Evolutionary conservation across 2,797 vertebrate genomes (phyloP), one percentile per base, ranked within the genome.

Genomic region (Pseudomugil gertrudae): DNA sequence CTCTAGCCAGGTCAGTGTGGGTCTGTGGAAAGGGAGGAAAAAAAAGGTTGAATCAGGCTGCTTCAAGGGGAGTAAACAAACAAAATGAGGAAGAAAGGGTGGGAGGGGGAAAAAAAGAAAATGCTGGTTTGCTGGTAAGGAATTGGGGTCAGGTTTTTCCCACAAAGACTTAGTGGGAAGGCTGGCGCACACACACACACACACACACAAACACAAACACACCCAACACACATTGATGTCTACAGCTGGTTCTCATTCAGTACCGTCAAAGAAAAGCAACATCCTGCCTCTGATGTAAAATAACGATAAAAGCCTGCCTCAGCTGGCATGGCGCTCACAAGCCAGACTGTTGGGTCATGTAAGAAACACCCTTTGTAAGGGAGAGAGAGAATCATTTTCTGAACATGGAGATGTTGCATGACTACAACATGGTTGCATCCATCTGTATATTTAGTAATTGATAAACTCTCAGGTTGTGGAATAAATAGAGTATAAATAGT

Each of bases 111-210:
- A 70, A 78, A 82, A 74, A 74, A 76, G 59, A 80, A 88, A 85
- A 81, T 72, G 57, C 88, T 53, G 70, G 87, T 87, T 86, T 74
- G 80, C 78, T 86, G 56, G 84, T 86, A 66, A 67, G 82, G 81
- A 91, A 86, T 90, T 77, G 73, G 81, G 95, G 95, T 95, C 92
- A 63, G 88, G 7, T 62, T 81, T 90, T 96, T 96, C 95, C 95
- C 95, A 96, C 91, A 94, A 79, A 83, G 75, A 57, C 78, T 84
- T 57, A 35, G 38, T 76, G 51, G 68, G 69, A 65, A 53, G 63
- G 40, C 63, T n/a, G n/a, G n/a, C n/a, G n/a, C 33, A 80, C 57
- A 77, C 57, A 63, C 61, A 64, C 33, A 63, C 33, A 63, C 56
- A 73, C 72, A 66, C 63, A 54, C 55, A 43, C 61, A n/a, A n/a